phyloP scores from a whole-genome alignment of 2,797 vertebrate species.

The Aeoliscus strigatus region DNA sequence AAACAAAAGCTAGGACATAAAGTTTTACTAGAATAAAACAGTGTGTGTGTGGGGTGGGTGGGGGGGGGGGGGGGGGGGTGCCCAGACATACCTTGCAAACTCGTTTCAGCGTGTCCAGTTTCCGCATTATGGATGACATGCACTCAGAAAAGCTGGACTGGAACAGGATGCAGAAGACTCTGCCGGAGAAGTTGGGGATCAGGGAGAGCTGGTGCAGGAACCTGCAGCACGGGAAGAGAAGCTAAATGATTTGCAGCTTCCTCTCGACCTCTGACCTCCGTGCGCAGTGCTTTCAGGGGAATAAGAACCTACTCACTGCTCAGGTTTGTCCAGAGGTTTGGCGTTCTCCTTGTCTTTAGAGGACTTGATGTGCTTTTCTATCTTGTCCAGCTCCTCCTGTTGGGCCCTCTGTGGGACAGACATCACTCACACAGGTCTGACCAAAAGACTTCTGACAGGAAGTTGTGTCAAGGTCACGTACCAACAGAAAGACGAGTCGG shows the following conservation, averaged over 20 bases:
- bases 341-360: slow-evolving; percentile 88
- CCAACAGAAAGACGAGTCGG: too few species aligned
- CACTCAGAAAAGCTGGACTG: slow-evolving; percentile 92
- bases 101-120: slow-evolving; percentile 86
- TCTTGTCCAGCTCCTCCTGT: slow-evolving; percentile 93
- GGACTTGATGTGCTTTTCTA: slow-evolving; percentile 90
- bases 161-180: slow-evolving; percentile 95
- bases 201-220: slow-evolving; percentile 91
- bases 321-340: slow-evolving; percentile 95
- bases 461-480: too few species aligned
- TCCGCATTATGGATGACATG: slow-evolving; percentile 83
- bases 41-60: too few species aligned
- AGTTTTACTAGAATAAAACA: too few species aligned
- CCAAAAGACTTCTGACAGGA: too few species aligned
- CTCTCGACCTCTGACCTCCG: too few species aligned
- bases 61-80: too few species aligned
- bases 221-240: slow-evolving; percentile 62
- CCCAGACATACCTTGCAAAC: slow-evolving; percentile 86
- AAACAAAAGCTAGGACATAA: too few species aligned
- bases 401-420: slow-evolving; percentile 83
- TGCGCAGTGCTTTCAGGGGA: too few species aligned
- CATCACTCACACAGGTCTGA: too few species aligned
- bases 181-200: slow-evolving; percentile 91
- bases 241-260: neutral
- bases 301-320: slow-evolving; percentile 83